These are phyloP conservation scores for Cynaeus angustus DNA, from an alignment of 2,888 invertebrate species.

Conservation along the genomic window DNA sequence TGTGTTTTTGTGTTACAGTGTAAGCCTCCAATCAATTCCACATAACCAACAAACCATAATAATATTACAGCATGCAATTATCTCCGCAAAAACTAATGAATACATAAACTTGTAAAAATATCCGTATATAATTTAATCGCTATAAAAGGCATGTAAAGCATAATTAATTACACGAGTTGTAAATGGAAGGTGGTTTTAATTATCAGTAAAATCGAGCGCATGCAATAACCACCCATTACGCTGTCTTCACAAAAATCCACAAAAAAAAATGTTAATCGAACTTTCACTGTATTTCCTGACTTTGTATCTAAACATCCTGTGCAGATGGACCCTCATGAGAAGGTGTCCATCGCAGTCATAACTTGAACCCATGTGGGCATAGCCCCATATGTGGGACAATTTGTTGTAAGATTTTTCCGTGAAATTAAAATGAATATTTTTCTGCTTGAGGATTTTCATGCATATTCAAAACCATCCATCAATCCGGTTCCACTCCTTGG, in stretches of 20 bases:
- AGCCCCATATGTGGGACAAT: too few species aligned
- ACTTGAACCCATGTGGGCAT: too few species aligned
- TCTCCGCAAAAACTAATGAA: conserved; percentile 7
- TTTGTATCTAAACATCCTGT: too few species aligned
- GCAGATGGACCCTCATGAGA: too few species aligned
- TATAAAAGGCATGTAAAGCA: conserved; percentile 18
- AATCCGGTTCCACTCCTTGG: too few species aligned
- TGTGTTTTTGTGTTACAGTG: not conserved
- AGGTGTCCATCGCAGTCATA: too few species aligned
- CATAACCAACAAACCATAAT: conserved; percentile 2
- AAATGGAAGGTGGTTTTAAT: conserved; percentile 34
- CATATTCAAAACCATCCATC: too few species aligned
- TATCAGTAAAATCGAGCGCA: not conserved
- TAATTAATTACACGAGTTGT: conserved; percentile 33
- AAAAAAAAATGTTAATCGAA: not conserved
- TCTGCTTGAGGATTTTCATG: too few species aligned
- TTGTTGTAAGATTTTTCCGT: too few species aligned
- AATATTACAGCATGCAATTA: conserved; percentile 18
- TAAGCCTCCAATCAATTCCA: not conserved
- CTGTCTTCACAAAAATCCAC: not conserved
- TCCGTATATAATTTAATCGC: conserved; percentile 27
- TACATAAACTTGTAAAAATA: conserved; percentile 28
- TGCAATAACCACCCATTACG: not conserved
- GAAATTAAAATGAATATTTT: too few species aligned
- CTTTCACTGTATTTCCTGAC: not conserved